Base-by-base conservation (phyloP, 2,797 vertebrate species). In the Centropyge bicolor region DNA sequence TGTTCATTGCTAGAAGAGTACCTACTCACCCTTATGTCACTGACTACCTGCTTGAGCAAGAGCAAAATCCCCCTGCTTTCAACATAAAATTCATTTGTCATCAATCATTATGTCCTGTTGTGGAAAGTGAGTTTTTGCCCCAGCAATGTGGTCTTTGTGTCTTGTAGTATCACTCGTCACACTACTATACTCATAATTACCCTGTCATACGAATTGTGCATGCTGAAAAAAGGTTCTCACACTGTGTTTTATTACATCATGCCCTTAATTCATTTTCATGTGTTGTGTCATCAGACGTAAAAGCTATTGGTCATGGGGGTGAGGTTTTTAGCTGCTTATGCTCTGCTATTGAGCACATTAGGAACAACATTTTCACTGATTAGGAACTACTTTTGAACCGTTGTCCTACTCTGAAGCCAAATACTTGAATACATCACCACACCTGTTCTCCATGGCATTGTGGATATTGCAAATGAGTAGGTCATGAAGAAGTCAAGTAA, bases 1-100 rank as follows among this genome's bases (percentile, higher is more conserved):
- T 60, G 38, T 20, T 70, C 31, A 31, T 41, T 40, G 9, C 40
- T 46, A 2, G 22, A 70, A 48, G 22, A 57, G 27, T 9, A 62
- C 4, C 8, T 67, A 40, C 43, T 60, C 20, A 24, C 24, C 27
- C 54, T 14, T 31, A 11, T 62, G 22, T 31, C 6, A 20, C 45
- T 35, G 31, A 59, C 73, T 36, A 57, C n/a, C 48, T 45, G 5
- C n/a, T 71, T 79, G 24, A 65, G 48, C 48, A 80, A 69, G 12
- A 80, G 17, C 24, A 46, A 71, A 61, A n/a, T 70, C n/a, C 12
- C 49, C 71, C 51, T 22, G 20, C 27, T 75, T 57, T 82, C 59
- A 68, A 0, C 54, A 56, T 40, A 36, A 49, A 20, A 35, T 13
- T 45, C 1, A 55, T 27, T 54, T 4, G 17, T 66, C 14, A 45